These are phyloP conservation scores for Cherax destructor DNA, from an alignment of 1,140 invertebrate genomes.

Conservation along the genomic window DNA sequence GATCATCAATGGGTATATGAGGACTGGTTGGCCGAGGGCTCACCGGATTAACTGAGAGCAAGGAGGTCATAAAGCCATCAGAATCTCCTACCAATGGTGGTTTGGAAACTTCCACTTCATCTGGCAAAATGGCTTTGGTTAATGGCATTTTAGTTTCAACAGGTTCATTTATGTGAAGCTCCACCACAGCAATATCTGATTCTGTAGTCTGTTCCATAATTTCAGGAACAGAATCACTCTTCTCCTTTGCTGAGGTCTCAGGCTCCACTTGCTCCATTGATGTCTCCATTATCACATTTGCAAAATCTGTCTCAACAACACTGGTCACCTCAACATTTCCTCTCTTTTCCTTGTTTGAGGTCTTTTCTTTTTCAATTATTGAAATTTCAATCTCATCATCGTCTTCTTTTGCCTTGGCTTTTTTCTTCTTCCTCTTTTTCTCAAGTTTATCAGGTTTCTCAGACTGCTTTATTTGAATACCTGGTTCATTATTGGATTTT, in stretches of 20 bases:
- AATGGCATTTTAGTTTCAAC: conserved; percentile 5
- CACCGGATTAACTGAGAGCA: conserved; percentile 23
- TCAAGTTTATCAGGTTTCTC: conserved; percentile 10
- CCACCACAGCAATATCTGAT: conserved; percentile 52
- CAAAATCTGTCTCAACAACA: conserved; percentile 47
- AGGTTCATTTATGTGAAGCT: conserved; percentile 4
- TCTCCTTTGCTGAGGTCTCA: conserved; percentile 18
- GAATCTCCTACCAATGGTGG: background rate
- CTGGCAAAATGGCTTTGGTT: background rate
- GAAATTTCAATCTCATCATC: conserved; percentile 12
- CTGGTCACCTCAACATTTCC: conserved; percentile 28
- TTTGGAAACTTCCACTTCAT: background rate
- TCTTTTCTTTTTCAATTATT: conserved; percentile 7
- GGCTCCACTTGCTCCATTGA: conserved; percentile 36
- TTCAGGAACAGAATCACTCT: conserved; percentile 9
- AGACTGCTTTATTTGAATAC: background rate
- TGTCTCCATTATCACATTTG: conserved; percentile 48
- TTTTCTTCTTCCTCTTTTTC: conserved; percentile 42
- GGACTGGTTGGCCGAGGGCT: conserved; percentile 47
- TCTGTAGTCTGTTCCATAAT: conserved; percentile 26
- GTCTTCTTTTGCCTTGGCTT: conserved; percentile 20
- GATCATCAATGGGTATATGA: conserved; percentile 53
- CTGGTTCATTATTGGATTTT: background rate
- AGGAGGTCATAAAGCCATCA: conserved; percentile 39
- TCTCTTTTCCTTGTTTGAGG: conserved; percentile 26